Evolutionary conservation across 2,113 vertebrate species (phyloP), one percentile per base, ranked within the genome.

Genomic region (Empidonax traillii): DNA sequence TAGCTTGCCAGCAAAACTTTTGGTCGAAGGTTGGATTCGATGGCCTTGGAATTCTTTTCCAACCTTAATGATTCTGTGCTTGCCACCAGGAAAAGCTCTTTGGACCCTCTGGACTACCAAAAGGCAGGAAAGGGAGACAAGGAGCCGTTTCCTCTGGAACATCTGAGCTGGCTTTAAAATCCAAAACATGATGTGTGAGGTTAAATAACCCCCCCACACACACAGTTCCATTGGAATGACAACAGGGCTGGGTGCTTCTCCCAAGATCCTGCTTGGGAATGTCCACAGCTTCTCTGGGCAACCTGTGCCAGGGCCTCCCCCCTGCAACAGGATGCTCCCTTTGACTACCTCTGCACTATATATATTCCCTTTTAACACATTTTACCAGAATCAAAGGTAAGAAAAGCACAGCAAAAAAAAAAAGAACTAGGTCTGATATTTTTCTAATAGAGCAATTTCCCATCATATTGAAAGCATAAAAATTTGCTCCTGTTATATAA

Each of bases 31-130:
- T 15, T 58, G n/a, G n/a, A 61, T 37, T 37, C 20, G 12, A 41
- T 21, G 61, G 5, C 14, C 27, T 43, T 14, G 37, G 27, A 63
- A 27, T 28, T 41, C 39, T 41, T 41, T 41, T 21, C 61, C 37
- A 63, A 30, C 37, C 27, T 63, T 19, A 41, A 30, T 6, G 18
- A 63, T 21, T 61, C 58, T 27, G 3, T 39, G 28, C 30, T 56
- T 68, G 62, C 27, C 49, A 63, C 13, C 11, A 72, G 24, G 43
- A 53, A 59, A 79, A 85, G 20, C 14, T 65, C 85, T 51, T 51
- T 4, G 51, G 35, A 51, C 5, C 30, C 59, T 9, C 12, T 0
- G 17, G 11, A 6, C 46, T 24, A 16, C 1, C 43, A 65, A 28
- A 85, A 85, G 37, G 25, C 6, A 46, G 46, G 44, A 61, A 47